A percentile compares a stretch with the other conserved stretches of the same genome.
Conservation (phyloP, 1,140 invertebrate genomes). For the Papilio polyxenes region DNA sequence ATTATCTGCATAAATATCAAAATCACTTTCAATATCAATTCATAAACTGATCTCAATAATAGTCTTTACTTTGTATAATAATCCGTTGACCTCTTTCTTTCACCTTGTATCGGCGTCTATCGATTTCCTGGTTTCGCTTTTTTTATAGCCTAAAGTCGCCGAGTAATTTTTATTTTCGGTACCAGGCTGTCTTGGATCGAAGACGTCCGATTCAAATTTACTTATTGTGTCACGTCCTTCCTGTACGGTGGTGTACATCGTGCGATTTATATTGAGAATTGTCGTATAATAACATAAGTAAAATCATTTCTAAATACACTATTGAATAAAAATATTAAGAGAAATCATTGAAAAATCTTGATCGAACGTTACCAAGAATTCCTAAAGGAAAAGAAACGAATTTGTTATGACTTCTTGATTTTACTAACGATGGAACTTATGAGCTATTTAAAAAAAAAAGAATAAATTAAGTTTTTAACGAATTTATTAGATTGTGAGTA, state of each 20-base stretch:
- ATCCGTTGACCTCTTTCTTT: constrained; percentile 22
- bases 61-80: background rate
- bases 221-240: constrained; percentile 20
- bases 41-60: background rate
- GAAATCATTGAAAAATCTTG: background rate
- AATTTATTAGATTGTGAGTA: background rate
- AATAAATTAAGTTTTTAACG: background rate
- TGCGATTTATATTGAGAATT: background rate
- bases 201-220: constrained; percentile 31
- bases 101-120: constrained; percentile 25
- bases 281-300: background rate
- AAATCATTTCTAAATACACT: background rate
- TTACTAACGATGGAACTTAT: too few relatives aligned
- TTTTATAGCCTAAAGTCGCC: constrained; percentile 33
- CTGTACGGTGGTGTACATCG: background rate
- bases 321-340: background rate
- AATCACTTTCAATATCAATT: background rate
- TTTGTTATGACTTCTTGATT: too few relatives aligned
- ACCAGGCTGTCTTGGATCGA: constrained; percentile 33
- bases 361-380: too few relatives aligned
- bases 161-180: constrained; percentile 35
- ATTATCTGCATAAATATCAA: too few relatives aligned
- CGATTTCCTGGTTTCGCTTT: constrained; percentile 32
- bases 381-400: too few relatives aligned
- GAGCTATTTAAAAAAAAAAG: background rate